Percentiles rank a stretch among this genome's conserved stretches.
These are phyloP conservation scores for Pavo muticus DNA, from an alignment of 2,113 vertebrate species.

Conservation along the genomic window DNA sequence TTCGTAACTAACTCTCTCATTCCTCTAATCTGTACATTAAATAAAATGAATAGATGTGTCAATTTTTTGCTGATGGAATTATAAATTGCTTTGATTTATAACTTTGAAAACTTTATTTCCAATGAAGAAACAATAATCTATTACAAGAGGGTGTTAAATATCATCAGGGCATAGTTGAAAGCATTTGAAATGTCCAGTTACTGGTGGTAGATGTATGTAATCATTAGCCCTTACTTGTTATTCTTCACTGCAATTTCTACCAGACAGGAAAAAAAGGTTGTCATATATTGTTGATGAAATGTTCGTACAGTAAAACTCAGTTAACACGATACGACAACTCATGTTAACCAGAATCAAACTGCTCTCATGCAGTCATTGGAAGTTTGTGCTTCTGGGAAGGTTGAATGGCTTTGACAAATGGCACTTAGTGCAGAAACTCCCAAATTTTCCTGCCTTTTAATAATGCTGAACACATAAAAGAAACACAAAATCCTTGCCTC, in stretches of 20 bases:
- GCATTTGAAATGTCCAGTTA: too few species aligned
- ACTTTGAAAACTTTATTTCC: neutral
- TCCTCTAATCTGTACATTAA: neutral
- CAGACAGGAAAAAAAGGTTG: neutral
- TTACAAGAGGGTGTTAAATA: too few species aligned
- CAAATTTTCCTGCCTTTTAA: neutral
- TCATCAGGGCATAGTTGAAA: too few species aligned
- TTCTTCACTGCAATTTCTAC: too few species aligned
- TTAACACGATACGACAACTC: neutral
- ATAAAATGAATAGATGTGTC: neutral
- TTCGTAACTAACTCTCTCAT: neutral
- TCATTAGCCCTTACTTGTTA: too few species aligned
- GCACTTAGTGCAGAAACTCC: neutral
- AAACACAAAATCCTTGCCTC: neutral
- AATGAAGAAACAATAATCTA: too few species aligned
- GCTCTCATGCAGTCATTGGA: rapidly evolving
- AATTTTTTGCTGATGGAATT: neutral
- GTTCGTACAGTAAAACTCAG: neutral
- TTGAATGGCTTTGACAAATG: neutral
- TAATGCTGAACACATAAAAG: neutral
- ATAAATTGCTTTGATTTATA: neutral
- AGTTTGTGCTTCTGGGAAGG: neutral
- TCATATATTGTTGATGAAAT: neutral
- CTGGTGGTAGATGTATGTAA: too few species aligned
- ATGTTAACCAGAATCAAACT: neutral